Evolutionary conservation across 2,888 invertebrate species (phyloP).

Genomic region (Prenolepis imparis): DNA sequence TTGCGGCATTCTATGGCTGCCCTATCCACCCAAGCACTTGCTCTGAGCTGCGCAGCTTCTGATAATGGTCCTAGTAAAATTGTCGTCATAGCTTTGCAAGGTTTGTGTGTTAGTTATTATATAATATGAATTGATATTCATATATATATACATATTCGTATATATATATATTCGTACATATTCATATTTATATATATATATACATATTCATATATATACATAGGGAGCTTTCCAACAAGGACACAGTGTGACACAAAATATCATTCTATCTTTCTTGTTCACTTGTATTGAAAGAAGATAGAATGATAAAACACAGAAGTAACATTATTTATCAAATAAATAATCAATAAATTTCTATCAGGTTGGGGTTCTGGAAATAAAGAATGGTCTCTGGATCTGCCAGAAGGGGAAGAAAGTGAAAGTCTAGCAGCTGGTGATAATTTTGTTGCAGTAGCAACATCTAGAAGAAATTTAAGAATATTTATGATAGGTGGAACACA

Average conservation of each 20-base stretch:
- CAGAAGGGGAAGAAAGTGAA: constrained; percentile 92
- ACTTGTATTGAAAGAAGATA: too few relatives aligned
- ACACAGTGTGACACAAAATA: too few relatives aligned
- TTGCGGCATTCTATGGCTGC: constrained; percentile 95
- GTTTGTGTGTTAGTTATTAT: constrained; percentile 58
- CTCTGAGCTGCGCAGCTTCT: constrained; percentile 89
- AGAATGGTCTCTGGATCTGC: constrained; percentile 94
- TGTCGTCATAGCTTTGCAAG: constrained; percentile 83
- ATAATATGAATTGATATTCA: too few relatives aligned
- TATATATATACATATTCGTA: too few relatives aligned
- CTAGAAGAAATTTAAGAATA: constrained; percentile 91
- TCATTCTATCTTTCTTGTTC: too few relatives aligned
- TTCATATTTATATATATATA: too few relatives aligned
- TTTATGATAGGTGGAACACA: constrained; percentile 96
- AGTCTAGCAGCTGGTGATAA: constrained; percentile 89
- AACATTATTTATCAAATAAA: neutral
- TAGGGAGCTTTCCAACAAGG: too few relatives aligned
- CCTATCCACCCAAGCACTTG: constrained; percentile 92
- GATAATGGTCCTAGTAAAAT: constrained; percentile 89
- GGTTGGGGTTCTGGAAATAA: constrained; percentile 90
- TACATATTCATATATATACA: too few relatives aligned
- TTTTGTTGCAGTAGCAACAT: constrained; percentile 94
- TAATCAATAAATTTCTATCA: constrained; percentile 56
- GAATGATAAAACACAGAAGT: neutral
- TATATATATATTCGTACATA: too few relatives aligned